These are phyloP conservation scores for Yponomeuta malinellus DNA, from an alignment of 2,888 invertebrate genomes.

Conservation along the genomic window DNA sequence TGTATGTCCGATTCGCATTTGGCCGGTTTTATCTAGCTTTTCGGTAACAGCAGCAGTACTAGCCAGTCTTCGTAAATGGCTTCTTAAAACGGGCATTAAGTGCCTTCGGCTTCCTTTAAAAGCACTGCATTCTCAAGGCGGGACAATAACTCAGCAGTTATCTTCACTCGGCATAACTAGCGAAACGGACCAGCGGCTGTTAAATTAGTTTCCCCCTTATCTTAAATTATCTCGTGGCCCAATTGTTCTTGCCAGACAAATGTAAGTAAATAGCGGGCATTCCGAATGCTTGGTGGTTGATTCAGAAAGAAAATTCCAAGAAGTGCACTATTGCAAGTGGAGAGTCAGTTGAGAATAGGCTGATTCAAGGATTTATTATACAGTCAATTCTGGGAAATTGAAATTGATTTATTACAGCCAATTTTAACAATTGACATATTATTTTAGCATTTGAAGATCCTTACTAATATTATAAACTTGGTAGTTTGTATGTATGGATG, in stretches of 20 bases:
- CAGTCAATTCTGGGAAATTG: too few relatives aligned
- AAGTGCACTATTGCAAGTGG: background rate
- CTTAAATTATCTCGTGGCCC: constrained; percentile 2
- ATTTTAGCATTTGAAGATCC: too few relatives aligned
- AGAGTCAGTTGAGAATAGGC: too few relatives aligned
- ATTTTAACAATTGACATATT: too few relatives aligned
- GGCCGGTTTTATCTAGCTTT: too few relatives aligned
- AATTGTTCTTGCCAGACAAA: constrained; percentile 7
- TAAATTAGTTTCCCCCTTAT: constrained; percentile 13
- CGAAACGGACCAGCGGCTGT: background rate
- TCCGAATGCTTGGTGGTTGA: background rate
- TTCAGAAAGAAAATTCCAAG: background rate
- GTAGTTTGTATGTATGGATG: too few relatives aligned
- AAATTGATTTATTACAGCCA: too few relatives aligned
- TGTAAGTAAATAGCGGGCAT: background rate
- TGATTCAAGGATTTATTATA: too few relatives aligned
- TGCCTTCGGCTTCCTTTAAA: background rate
- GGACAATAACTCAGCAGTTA: background rate
- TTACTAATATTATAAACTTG: too few relatives aligned
- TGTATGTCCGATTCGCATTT: too few relatives aligned
- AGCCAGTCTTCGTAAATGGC: too few relatives aligned
- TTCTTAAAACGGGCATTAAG: background rate
- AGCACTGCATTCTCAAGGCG: background rate
- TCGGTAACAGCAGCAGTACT: too few relatives aligned
- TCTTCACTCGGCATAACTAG: background rate